A percentile compares a stretch with the other conserved stretches of the same genome.
Evolutionary conservation across 2,113 vertebrate genomes (phyloP).

Genomic region (Cheirogaleus medius): DNA sequence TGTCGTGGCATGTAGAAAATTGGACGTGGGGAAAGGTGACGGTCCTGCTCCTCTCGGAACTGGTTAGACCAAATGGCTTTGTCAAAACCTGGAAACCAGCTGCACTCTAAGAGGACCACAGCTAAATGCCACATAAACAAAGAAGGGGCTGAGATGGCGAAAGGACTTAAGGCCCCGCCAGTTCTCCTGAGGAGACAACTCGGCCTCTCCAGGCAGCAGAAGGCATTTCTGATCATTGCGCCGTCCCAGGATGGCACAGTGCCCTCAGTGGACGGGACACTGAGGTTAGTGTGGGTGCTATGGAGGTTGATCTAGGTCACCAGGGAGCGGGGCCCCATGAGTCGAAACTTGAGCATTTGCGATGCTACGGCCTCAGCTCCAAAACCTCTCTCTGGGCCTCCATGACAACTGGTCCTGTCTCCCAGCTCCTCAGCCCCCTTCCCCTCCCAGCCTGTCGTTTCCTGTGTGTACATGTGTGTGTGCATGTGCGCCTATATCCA

Average conservation of each 20-base stretch:
- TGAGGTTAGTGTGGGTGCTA: neutral
- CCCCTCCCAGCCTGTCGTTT: neutral
- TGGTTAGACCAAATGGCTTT: neutral
- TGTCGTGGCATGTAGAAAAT: neutral
- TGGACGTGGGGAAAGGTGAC: neutral
- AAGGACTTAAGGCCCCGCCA: neutral
- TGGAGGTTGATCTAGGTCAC: neutral
- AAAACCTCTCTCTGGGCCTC: neutral
- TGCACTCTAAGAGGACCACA: neutral
- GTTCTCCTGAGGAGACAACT: neutral
- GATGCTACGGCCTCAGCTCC: neutral
- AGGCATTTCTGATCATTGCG: neutral
- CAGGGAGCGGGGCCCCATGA: neutral
- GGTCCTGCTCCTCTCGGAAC: neutral
- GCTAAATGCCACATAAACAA: neutral
- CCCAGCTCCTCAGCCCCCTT: neutral
- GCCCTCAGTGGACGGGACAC: no score
- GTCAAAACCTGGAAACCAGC: neutral
- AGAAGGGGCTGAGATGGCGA: neutral
- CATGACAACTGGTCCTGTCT: neutral
- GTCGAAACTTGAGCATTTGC: neutral
- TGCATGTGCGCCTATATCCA: fast-evolving
- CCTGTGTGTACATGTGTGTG: neutral
- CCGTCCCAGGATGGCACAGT: neutral
- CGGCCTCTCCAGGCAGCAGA: neutral